phyloP scores from a whole-genome alignment of 1,140 invertebrate genomes.

The Drosophila willistoni region DNA sequence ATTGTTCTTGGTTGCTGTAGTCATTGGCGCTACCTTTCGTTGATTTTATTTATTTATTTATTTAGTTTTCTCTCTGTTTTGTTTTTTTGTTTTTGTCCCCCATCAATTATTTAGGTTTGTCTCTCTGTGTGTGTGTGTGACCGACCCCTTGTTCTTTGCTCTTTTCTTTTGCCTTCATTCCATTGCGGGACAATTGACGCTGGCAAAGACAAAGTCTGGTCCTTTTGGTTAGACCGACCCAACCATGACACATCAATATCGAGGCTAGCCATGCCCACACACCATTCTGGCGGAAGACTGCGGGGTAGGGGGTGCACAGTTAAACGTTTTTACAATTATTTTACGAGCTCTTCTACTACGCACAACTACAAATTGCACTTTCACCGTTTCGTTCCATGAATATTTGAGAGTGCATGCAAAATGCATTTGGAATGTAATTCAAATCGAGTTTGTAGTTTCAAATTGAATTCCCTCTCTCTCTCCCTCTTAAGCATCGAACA shows the following conservation, averaged over 20 bases:
- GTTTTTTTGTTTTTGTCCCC: no score
- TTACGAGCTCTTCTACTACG: neutral
- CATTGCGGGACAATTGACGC: slow-evolving; percentile 57
- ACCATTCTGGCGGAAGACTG: neutral
- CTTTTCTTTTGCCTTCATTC: slow-evolving; percentile 43
- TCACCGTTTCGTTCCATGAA: slow-evolving; percentile 38
- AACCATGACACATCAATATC: slow-evolving; percentile 6
- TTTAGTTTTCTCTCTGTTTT: slow-evolving; percentile 63
- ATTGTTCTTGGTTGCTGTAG: slow-evolving; percentile 17
- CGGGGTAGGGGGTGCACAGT: neutral
- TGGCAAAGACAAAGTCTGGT: slow-evolving; percentile 3
- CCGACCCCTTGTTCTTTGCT: neutral
- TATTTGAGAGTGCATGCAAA: slow-evolving; percentile 58
- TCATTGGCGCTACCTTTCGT: slow-evolving; percentile 23
- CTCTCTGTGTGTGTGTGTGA: slow-evolving; percentile 35
- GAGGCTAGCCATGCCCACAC: neutral
- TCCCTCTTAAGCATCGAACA: slow-evolving; percentile 5
- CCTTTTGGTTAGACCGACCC: no score
- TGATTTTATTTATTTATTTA: slow-evolving; percentile 73
- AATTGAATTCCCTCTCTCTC: neutral
- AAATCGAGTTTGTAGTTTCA: slow-evolving; percentile 15
- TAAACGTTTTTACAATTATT: slow-evolving; percentile 13
- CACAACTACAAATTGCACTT: slow-evolving; percentile 54
- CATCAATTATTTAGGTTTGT: no score
- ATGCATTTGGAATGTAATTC: slow-evolving; percentile 60